Conservation (phyloP, 2,888 invertebrate species). For the Cataglyphis altisquamis region DNA sequence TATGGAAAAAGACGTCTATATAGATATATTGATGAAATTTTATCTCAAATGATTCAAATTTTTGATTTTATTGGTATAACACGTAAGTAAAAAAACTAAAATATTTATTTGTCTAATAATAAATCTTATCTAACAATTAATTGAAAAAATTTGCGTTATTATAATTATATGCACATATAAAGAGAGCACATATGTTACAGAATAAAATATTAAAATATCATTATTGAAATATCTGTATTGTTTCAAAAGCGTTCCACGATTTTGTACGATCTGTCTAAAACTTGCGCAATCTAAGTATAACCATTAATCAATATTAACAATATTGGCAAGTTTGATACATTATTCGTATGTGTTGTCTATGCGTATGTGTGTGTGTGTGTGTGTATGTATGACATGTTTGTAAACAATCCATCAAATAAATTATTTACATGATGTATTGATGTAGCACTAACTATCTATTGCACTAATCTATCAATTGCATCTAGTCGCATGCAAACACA, state of each 20-base stretch:
- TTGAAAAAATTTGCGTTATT: background rate
- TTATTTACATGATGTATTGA: background rate
- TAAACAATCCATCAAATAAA: constrained; percentile 11
- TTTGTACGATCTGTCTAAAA: constrained; percentile 7
- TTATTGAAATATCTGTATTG: background rate
- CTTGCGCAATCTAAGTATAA: background rate
- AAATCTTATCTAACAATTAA: constrained; percentile 6
- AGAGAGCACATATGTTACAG: background rate
- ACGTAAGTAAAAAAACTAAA: background rate
- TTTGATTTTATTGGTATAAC: background rate
- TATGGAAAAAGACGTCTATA: background rate
- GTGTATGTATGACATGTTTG: too few relatives aligned
- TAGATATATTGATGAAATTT: background rate
- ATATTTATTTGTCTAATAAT: constrained; percentile 8
- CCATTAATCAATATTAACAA: constrained; percentile 29
- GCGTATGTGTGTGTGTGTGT: too few relatives aligned
- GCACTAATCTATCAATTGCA: background rate
- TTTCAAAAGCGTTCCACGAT: background rate
- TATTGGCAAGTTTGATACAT: constrained; percentile 1
- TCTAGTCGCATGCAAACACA: background rate
- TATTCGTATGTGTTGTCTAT: background rate
- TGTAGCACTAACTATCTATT: background rate
- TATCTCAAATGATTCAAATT: background rate
- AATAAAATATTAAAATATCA: background rate
- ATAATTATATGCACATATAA: background rate